These are phyloP conservation scores for Hoplias malabaricus DNA, from an alignment of 2,113 vertebrate genomes.

Conservation along the genomic window DNA sequence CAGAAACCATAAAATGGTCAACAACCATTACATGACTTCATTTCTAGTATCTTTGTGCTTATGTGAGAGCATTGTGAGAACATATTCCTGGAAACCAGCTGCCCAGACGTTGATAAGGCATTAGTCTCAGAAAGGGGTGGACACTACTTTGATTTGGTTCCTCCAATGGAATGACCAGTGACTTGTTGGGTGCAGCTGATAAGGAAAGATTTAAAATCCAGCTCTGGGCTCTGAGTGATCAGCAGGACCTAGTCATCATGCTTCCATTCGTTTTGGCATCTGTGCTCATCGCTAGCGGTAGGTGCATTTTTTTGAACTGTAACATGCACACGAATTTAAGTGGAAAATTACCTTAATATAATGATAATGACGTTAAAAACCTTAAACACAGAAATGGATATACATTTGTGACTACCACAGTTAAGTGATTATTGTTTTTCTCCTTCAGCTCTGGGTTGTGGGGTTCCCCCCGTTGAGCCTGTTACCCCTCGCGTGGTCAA, in stretches of 20 bases:
- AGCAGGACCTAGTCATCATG: slow-evolving; percentile 69
- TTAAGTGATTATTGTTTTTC: not conserved
- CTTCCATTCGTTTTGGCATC: slow-evolving; percentile 74
- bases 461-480: slow-evolving; percentile 74
- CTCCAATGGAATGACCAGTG: not conserved
- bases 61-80: slow-evolving; percentile 63
- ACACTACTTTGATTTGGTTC: not conserved
- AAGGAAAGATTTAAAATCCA: slow-evolving; percentile 64
- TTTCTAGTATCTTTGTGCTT: not conserved
- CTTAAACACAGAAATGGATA: too few species aligned
- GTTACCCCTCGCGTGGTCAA: slow-evolving; percentile 81
- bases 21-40: too few species aligned
- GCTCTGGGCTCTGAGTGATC: slow-evolving; percentile 19
- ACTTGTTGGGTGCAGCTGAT: not conserved
- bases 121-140: not conserved
- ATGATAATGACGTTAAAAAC: too few species aligned
- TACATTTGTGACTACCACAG: too few species aligned
- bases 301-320: too few species aligned
- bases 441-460: slow-evolving; percentile 80
- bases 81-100: slow-evolving; percentile 60
- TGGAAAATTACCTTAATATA: too few species aligned
- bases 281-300: slow-evolving; percentile 76
- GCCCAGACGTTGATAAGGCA: slow-evolving; percentile 39
- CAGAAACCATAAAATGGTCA: not conserved
- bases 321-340: too few species aligned